Percentiles rank a stretch among this genome's conserved stretches.
These are phyloP conservation scores for Molossus alvarezi DNA, from an alignment of 2,797 vertebrate genomes.

Conservation along the genomic window DNA sequence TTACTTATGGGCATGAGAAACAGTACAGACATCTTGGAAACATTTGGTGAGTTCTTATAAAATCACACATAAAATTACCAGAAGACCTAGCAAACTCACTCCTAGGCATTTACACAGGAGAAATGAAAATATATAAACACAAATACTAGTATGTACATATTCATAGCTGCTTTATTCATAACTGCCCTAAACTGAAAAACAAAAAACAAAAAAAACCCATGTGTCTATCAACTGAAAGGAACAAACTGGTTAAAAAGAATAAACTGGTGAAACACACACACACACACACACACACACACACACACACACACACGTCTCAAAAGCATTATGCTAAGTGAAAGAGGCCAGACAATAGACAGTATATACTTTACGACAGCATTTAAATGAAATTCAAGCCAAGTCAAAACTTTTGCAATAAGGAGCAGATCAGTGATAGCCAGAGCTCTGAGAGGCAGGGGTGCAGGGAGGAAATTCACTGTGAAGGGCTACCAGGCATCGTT, in stretches of 20 bases:
- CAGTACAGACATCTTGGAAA: not conserved
- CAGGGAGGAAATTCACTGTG: not conserved
- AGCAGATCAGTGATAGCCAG: not conserved
- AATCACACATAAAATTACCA: not conserved
- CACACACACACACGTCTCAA: not conserved
- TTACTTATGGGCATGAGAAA: not conserved
- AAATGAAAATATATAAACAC: not conserved
- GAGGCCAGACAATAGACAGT: not conserved
- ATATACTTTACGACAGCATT: not conserved
- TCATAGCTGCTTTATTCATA: not conserved
- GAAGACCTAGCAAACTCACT: not conserved
- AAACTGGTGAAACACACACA: not conserved
- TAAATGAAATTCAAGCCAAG: not conserved
- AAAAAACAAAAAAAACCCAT: not conserved
- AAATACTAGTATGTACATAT: conserved; percentile 5
- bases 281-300: too few relatives aligned
- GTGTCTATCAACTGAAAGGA: not conserved
- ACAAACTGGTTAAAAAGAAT: conserved; percentile 10
- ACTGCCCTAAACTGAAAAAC: not conserved
- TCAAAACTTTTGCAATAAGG: not conserved
- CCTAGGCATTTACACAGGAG: not conserved
- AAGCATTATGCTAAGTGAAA: conserved; percentile 6
- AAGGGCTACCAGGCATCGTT: not conserved
- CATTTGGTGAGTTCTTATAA: not conserved
- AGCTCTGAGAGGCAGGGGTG: not conserved